A percentile compares a stretch with the other conserved stretches of the same genome.
These are phyloP conservation scores for Epicauta chinensis DNA, from an alignment of 1,140 invertebrate species.

Conservation along the genomic window DNA sequence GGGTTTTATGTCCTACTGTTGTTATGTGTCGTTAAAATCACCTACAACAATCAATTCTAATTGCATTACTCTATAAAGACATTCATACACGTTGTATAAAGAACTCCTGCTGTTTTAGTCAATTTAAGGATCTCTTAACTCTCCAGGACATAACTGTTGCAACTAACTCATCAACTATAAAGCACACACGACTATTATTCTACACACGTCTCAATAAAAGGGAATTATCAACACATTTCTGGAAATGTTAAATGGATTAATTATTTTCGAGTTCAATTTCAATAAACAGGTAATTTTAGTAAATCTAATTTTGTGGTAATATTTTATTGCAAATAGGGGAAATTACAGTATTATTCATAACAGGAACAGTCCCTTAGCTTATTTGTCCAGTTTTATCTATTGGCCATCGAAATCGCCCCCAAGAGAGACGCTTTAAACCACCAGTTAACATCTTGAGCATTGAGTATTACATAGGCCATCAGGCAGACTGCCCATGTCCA, in stretches of 20 bases:
- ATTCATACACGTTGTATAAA: conserved; percentile 34
- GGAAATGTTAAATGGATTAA: too few relatives aligned
- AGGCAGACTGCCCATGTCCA: conserved; percentile 31
- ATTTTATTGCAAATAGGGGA: too few relatives aligned
- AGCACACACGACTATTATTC: conserved; percentile 32
- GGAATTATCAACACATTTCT: too few relatives aligned
- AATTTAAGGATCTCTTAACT: conserved; percentile 38
- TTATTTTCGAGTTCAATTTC: too few relatives aligned
- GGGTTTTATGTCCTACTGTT: conserved; percentile 34
- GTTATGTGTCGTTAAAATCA: conserved; percentile 38
- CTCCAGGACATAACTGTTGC: conserved; percentile 30
- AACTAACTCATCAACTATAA: conserved; percentile 36
- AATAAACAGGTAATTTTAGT: too few relatives aligned
- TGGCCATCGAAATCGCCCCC: conserved; percentile 34
- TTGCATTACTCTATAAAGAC: conserved; percentile 41
- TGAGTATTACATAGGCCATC: conserved; percentile 42
- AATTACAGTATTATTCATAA: neutral
- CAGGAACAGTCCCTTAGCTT: conserved; percentile 3
- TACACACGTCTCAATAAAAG: too few relatives aligned
- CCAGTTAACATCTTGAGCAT: conserved; percentile 44
- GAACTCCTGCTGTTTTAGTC: conserved; percentile 33
- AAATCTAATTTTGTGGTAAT: too few relatives aligned
- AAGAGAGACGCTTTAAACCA: conserved; percentile 39
- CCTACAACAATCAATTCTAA: conserved; percentile 43
- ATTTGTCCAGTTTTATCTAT: conserved; percentile 28